Evolutionary conservation across 2,113 vertebrate genomes (phyloP), one percentile per base, ranked within the genome.

Genomic region (Thinocorus orbignyianus): DNA sequence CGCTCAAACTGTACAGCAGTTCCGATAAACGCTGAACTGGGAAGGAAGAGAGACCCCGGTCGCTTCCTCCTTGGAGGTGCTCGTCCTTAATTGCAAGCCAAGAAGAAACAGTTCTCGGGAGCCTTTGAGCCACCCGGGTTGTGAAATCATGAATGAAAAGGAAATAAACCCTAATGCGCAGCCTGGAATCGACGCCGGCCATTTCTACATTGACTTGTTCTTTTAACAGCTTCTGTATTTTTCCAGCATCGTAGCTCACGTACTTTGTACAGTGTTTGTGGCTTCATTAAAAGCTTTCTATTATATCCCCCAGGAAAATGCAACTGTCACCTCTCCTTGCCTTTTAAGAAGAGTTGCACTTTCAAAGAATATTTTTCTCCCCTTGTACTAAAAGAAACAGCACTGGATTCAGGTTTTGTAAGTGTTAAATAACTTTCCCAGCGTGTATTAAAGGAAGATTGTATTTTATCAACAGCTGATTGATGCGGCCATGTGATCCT

Each of bases 401-500:
- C 90, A 30, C 74, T 54, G 96, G 96, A 98, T 96, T 88, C 95
- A 82, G 97, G 97, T 97, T 98, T 97, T 96, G 95, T 97, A 98
- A 98, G 98, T 97, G 98, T 98, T 98, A 98, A 98, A 98, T 98
- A 98, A 98, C 98, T 98, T 98, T 98, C 98, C 91, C 98, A 98
- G 98, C 98, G 89, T 98, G 98, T 96, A 97, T 98, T 97, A 98
- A 98, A 98, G 98, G 97, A 97, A 98, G 97, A 98, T 98, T 98
- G 98, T 98, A 97, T 98, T 98, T 98, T 98, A 98, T 98, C 98
- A 98, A 98, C 98, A 97, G 98, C 97, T 97, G 98, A 99, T 98
- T 98, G 99, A 99, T 98, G 96, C 97, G 86, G 98, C 98, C 98
- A 97, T 98, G 98, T 98, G 99, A 99, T 99, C 98, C 98, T 98